Evolutionary conservation across 2,113 vertebrate species (phyloP).

Genomic region (Oryzias woworae): DNA sequence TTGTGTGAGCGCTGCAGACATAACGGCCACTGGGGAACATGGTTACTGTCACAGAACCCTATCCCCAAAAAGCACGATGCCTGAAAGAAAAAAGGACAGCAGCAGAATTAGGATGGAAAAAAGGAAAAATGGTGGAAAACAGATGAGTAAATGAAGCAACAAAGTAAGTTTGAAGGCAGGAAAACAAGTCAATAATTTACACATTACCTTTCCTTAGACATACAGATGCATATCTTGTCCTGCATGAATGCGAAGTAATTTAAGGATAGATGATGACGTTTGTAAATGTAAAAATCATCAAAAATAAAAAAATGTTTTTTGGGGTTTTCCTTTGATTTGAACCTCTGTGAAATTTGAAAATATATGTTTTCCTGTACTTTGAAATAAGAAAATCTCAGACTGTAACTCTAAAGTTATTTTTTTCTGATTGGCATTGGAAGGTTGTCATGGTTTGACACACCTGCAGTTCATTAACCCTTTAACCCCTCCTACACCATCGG

Average conservation of each 20-base stretch:
- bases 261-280: background rate
- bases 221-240: background rate
- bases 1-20: conserved; percentile 67
- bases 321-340: background rate
- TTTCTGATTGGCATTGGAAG: too few relatives aligned
- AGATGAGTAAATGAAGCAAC: too few relatives aligned
- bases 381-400: too few relatives aligned
- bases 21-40: conserved; percentile 77
- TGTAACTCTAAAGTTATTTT: too few relatives aligned
- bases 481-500: too few relatives aligned
- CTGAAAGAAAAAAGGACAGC: conserved; percentile 45
- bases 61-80: conserved; percentile 65
- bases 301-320: conserved; percentile 13
- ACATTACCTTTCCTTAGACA: background rate
- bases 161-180: too few relatives aligned
- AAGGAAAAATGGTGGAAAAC: too few relatives aligned
- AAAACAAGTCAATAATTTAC: background rate
- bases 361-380: too few relatives aligned
- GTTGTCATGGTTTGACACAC: too few relatives aligned
- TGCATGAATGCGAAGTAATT: conserved; percentile 14
- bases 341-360: background rate
- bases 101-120: too few relatives aligned
- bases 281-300: conserved; percentile 2
- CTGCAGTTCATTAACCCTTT: too few relatives aligned
- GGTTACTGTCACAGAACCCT: conserved; percentile 75